These are phyloP conservation scores for Dipodomys stephensi DNA, from an alignment of 2,113 vertebrate species.

Conservation along the genomic window DNA sequence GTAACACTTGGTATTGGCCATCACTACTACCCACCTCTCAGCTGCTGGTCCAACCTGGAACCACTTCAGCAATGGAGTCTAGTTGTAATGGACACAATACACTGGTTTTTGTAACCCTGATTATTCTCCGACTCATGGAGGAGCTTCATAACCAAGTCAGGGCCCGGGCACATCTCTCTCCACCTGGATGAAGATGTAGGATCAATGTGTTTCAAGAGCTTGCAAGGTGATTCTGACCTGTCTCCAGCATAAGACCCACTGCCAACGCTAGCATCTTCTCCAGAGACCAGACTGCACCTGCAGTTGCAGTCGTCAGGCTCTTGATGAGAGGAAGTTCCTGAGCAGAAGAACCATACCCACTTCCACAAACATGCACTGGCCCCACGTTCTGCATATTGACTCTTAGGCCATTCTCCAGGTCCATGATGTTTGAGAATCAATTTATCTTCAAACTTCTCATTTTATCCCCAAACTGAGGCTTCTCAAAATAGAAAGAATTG, in stretches of 20 bases:
- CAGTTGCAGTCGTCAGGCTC: neutral
- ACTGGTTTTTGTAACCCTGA: neutral
- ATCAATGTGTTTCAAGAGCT: neutral
- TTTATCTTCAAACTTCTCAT: neutral
- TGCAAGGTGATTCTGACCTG: neutral
- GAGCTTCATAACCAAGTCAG: neutral
- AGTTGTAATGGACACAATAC: neutral
- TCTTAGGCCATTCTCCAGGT: neutral
- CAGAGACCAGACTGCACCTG: neutral
- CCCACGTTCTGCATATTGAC: too few species aligned
- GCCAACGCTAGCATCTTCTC: too few species aligned
- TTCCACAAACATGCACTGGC: neutral
- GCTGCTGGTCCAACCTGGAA: neutral
- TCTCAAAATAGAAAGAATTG: neutral
- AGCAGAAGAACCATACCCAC: neutral
- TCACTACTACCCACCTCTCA: neutral
- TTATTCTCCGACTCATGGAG: too few species aligned
- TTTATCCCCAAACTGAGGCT: neutral
- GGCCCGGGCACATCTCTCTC: neutral
- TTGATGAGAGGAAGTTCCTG: neutral
- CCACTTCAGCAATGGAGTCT: neutral
- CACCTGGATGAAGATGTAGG: neutral
- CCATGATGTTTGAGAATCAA: neutral
- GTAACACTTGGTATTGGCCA: neutral
- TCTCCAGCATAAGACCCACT: neutral